Percentiles rank a stretch among this genome's conserved stretches.
Conservation (phyloP, 2,888 invertebrate species). For the Cremastobaeus sp. region DNA sequence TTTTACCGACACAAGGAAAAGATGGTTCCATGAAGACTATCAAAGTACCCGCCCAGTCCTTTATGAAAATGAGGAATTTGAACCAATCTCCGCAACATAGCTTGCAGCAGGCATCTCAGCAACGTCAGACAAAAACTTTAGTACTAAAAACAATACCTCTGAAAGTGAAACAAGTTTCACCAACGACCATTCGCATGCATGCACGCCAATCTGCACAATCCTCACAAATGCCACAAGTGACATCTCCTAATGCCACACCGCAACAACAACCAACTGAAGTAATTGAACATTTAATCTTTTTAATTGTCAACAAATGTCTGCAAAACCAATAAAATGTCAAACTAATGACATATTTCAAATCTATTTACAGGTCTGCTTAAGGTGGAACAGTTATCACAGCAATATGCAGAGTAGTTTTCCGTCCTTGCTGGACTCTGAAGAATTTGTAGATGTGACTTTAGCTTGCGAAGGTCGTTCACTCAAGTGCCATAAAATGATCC, state of each 20-base stretch:
- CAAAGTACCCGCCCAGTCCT: slow-evolving; percentile 71
- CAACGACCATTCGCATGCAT: slow-evolving; percentile 74
- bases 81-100: slow-evolving; percentile 60
- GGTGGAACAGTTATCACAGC: slow-evolving; percentile 91
- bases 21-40: slow-evolving; percentile 68
- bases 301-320: too few relatives aligned
- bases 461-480: slow-evolving; percentile 92
- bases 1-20: slow-evolving; percentile 66
- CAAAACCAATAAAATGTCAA: too few relatives aligned
- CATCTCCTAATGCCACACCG: slow-evolving; percentile 59
- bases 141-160: slow-evolving; percentile 75
- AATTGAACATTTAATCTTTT: too few relatives aligned
- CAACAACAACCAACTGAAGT: slow-evolving; percentile 75
- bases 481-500: slow-evolving; percentile 91
- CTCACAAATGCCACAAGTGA: slow-evolving; percentile 65
- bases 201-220: slow-evolving; percentile 65
- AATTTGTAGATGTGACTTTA: slow-evolving; percentile 92
- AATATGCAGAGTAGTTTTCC: slow-evolving; percentile 89
- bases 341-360: neutral
- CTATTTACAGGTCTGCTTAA: slow-evolving; percentile 83
- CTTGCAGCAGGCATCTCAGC: slow-evolving; percentile 63
- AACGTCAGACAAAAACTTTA: slow-evolving; percentile 73
- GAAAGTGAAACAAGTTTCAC: slow-evolving; percentile 74
- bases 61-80: slow-evolving; percentile 72
- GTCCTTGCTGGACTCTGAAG: slow-evolving; percentile 86